Evolutionary conservation across 2,113 vertebrate genomes (phyloP), one percentile per base, ranked within the genome.

Genomic region (Phalacrocorax pelagicus): DNA sequence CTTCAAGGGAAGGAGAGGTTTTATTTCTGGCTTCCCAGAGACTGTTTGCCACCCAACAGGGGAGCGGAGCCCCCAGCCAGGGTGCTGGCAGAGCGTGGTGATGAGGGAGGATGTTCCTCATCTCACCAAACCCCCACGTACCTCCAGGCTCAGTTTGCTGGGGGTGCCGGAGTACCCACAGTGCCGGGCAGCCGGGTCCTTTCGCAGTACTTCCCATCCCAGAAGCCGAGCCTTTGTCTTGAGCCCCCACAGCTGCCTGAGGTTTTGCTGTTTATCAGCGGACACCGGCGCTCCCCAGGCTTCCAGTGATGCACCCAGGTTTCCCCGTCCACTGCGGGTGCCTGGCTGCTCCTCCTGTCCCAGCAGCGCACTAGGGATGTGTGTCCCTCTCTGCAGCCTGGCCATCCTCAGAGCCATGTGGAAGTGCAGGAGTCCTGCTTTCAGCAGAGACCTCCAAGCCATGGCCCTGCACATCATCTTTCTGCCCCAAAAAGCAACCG

Each of bases 381-480:
- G 1, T 3, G 23, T 54, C 24, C 81, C 20, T 12, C 27, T n/a
- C 44, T 5, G 0, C 52, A 83, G 82, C 66, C 44, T 19, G 0
- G 19, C 10, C 7, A 8, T 27, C 13, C 62, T 38, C 46, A 38
- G 40, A 46, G 27, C 52, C 32, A 27, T 11, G 24, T 0, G 0
- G 80, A 5, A 30, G 44, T 3, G 1, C 74, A 24, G 6, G 1
- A 4, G 16, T 21, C 54, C 54, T 6, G 0, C 6, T 47, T 38
- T 34, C 74, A 88, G 32, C 54, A 46, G 59, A 65, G 34, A 9
- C 12, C 40, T 16, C 44, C 1, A 1, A 46, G 22, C 59, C 17
- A 0, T 0, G 3, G 34, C 26, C 52, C 40, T 14, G 5, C 2
- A 0, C 0, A 2, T 62, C 72, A 36, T 88, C 75, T 16, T 62